A percentile compares a stretch with the other conserved stretches of the same genome.
Conservation (phyloP, 1,140 invertebrate species). For the Polyergus mexicanus region DNA sequence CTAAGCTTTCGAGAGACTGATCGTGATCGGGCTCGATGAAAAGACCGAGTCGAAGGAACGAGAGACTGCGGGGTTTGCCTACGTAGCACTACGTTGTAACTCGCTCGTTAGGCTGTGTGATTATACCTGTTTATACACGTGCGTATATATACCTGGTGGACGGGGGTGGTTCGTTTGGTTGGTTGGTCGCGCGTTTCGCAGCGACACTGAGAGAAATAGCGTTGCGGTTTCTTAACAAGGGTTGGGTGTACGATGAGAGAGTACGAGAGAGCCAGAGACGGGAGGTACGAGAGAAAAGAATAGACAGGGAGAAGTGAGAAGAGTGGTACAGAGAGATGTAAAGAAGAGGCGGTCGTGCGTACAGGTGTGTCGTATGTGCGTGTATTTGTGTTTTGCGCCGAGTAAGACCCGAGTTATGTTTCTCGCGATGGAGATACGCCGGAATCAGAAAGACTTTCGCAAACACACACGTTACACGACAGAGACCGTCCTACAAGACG, state of each 20-base stretch:
- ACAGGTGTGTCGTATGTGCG: background rate
- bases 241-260: background rate
- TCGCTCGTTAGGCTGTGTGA: constrained; percentile 69
- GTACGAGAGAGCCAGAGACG: constrained; percentile 42
- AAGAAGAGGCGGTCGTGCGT: background rate
- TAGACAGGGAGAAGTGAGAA: constrained; percentile 33
- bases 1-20: constrained; percentile 23
- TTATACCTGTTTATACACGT: constrained; percentile 65
- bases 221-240: constrained; percentile 20
- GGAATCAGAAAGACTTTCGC: background rate
- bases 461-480: constrained; percentile 5
- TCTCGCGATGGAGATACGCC: background rate
- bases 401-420: constrained; percentile 11
- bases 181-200: constrained; percentile 65
- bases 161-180: background rate
- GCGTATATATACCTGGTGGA: constrained; percentile 62
- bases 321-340: constrained; percentile 8
- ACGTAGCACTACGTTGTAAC: constrained; percentile 82
- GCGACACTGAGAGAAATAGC: constrained; percentile 66
- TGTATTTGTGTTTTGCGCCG: constrained; percentile 6
- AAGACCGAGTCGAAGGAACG: constrained; percentile 70
- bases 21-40: constrained; percentile 50
- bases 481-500: constrained; percentile 27
- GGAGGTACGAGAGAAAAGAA: constrained; percentile 20
- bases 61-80: constrained; percentile 80